phyloP scores from a whole-genome alignment of 1,140 invertebrate genomes.

The Luehdorfia chinensis region DNA sequence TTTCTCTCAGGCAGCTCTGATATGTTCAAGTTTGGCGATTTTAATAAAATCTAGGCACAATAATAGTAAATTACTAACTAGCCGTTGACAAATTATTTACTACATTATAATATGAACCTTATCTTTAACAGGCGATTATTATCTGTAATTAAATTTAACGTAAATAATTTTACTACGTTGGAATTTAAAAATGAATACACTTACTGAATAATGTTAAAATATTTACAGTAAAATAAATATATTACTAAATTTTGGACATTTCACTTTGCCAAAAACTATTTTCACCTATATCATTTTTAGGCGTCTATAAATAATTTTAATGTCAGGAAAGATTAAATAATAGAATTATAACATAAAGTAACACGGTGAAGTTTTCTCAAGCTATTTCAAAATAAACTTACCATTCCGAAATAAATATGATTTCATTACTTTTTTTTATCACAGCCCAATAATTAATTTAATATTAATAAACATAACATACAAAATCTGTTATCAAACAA shows the following conservation, averaged over 20 bases:
- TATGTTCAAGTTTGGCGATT: constrained; percentile 62
- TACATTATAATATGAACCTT: too few relatives aligned
- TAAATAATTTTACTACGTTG: too few relatives aligned
- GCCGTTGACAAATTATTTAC: not conserved
- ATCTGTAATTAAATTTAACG: not conserved
- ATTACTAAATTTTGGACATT: too few relatives aligned
- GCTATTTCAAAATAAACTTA: not conserved
- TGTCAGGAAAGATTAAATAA: too few relatives aligned
- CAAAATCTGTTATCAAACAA: constrained; percentile 31
- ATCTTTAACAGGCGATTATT: not conserved
- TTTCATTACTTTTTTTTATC: too few relatives aligned
- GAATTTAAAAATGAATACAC: too few relatives aligned
- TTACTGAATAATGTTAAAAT: too few relatives aligned
- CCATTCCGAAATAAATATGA: too few relatives aligned
- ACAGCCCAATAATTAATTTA: constrained; percentile 53
- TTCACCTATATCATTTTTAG: too few relatives aligned
- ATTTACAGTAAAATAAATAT: too few relatives aligned
- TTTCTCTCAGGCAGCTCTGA: constrained; percentile 43
- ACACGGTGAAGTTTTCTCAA: not conserved
- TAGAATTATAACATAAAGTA: not conserved
- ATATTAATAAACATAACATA: constrained; percentile 23
- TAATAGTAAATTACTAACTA: constrained; percentile 30
- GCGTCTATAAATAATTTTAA: too few relatives aligned
- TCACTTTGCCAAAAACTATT: too few relatives aligned
- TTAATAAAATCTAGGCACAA: constrained; percentile 60